Base-by-base conservation (phyloP, 37 sponge, comb jelly and placozoan species). In the Spongilla lacustris region DNA sequence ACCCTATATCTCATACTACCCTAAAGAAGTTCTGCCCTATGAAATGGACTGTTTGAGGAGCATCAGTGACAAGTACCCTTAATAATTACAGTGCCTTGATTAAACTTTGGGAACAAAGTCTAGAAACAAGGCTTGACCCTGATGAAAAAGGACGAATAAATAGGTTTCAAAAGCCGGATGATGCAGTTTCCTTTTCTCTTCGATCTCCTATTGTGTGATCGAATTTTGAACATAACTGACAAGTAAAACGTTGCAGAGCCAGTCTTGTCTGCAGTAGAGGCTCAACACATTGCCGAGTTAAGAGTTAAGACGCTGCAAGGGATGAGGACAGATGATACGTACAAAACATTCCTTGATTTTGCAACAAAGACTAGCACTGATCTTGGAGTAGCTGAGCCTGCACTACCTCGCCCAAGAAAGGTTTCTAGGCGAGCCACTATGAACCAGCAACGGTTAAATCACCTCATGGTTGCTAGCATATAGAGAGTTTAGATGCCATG, bases 101-200 rank as follows among this genome's bases (percentile, higher is more conserved):
- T 13, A 2, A 71, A 24, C 80, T 91, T 26, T 93, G 93, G 87
- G 87, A 89, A 32, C 84, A 93, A 66, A 89, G 87, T 50, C 74
- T 93, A 31, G 80, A 89, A 28, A 71, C 32, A 0, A 26, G 83
- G 1, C 37, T 69, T 11, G 90, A 85, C 2, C 90, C 93, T 29
- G 90, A 93, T 77, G 90, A 83, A 0, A 93, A 89, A 81, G 90
- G 83, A 22, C 69, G 93, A 35, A 81, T 92, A n/a, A 0, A 81
- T 92, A 73, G 93, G 89, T n/a, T 83, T 85, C 33, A 31, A 82
- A 27, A 22, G 80, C 10, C 90, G 78, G 36, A 93, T 89, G 87
- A 27, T 49, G 35, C 25, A 70, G 22, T 93, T 36, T 80, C 66
- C 82, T 1, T 26, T 93, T 0, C 36, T 83, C 12, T 93, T 93